Base-by-base conservation (phyloP, 1,140 invertebrate species). In the Contarinia nasturtii region DNA sequence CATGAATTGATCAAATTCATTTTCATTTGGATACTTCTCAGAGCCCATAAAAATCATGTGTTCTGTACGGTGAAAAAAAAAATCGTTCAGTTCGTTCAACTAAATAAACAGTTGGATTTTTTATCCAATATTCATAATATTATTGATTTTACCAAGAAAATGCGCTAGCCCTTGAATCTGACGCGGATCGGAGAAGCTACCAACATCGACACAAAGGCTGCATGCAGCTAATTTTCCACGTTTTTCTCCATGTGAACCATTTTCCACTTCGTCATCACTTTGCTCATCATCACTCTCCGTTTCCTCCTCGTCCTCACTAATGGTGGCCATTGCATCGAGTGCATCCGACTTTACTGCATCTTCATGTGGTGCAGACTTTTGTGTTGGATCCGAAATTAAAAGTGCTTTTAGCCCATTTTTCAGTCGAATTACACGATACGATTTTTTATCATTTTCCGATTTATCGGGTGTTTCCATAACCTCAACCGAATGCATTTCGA, bases 21-120 rank as follows among this genome's bases (percentile, higher is more conserved):
- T 91, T 65, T 91, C 86, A 63, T 77, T 68, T 4, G 85, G 82
- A 67, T 80, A 91, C 56, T 86, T 89, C 56, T 82, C 69, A 41
- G 83, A 89, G 33, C 89, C 90, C 77, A 94, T 86, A 57, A 93
- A 95, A 7, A 96, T 78, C 88, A 95, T 93, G 60, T 96, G 91
- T 61, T 96, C 91, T 43, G n/a, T n/a, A n/a, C n/a, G n/a, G n/a
- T n/a, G n/a, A n/a, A 93, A 74, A n/a, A n/a, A n/a, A n/a, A n/a
- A n/a, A n/a, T n/a, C n/a, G n/a, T n/a, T n/a, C n/a, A n/a, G n/a
- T n/a, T n/a, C n/a, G n/a, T n/a, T n/a, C 65, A 41, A 8, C 20
- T 17, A 17, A 10, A 41, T 41, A 41, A 41, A n/a, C 20, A 4
- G 15, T 3, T 18, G 10, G 15, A 41, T 10, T 14, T 10, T 36